Conservation (phyloP, 2,797 vertebrate species). For the Oreortyx pictus region DNA sequence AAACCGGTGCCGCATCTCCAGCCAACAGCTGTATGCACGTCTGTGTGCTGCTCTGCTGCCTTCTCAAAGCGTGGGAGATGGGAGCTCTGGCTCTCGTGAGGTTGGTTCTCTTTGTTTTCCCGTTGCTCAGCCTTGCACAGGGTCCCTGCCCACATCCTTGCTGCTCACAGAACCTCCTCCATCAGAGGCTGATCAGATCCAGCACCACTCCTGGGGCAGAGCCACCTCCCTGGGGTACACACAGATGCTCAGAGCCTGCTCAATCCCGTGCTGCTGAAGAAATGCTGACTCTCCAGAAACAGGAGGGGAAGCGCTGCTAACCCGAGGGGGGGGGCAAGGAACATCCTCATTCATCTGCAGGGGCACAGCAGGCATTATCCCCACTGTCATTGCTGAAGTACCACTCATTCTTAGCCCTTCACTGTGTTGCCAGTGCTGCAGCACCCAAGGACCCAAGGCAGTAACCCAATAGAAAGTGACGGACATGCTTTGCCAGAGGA, state of each 20-base stretch:
- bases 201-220: background rate
- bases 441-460: background rate
- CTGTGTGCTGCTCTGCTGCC: background rate
- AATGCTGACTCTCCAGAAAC: background rate
- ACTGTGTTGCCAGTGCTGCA: background rate
- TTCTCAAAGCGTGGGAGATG: background rate
- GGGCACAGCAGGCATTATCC: background rate
- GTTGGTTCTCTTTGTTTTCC: background rate
- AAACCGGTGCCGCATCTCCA: background rate
- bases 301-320: accelerated
- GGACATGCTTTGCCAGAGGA: background rate
- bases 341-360: background rate
- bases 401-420: background rate
- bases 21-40: accelerated
- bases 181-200: background rate
- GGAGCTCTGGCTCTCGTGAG: background rate
- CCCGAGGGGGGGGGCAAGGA: background rate
- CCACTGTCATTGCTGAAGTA: background rate
- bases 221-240: background rate
- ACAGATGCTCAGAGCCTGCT: accelerated
- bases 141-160: background rate
- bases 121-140: accelerated
- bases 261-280: no score
- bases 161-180: background rate
- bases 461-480: background rate